Base-by-base conservation (phyloP, 2,888 invertebrate genomes). In the Ennomos fuscantarius region DNA sequence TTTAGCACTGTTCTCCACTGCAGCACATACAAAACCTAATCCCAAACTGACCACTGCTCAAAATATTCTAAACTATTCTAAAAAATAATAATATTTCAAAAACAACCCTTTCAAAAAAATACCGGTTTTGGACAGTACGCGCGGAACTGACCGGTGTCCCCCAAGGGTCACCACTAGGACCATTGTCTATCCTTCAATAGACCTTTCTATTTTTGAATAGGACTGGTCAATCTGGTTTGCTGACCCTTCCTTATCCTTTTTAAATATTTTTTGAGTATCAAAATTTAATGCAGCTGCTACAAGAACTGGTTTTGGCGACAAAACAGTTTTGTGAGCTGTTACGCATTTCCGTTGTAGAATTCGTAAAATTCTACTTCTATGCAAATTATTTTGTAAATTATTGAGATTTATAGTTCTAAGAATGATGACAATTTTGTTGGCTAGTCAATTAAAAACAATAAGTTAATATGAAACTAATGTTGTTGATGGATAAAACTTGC, bases 171-270 rank as follows among this genome's bases (percentile, higher is more conserved):
- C 66, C 70, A 69, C 74, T 84, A 79, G 81, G 68, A 55, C 81
- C 79, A 76, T 75, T 88, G 86, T 87, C 81, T 82, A 81, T 85
- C 81, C 79, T 81, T 82, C 81, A 81, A 84, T 83, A 80, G 82
- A 80, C 87, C 87, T 87, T 24, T 24, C 24, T 5, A 81, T 85
- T 81, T 79, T 81, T 82, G 81, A 81, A 84, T 83, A 80, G 82
- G 80, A 87, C 87, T 87, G 87, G 88, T 87, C 88, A 92, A 89
- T 90, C 91, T 86, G 87, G 89, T 90, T 89, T 66, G 68, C 81
- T 90, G 90, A 90, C 90, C 91, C 91, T 89, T 89, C 80, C 88
- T 87, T 89, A 76, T 79, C 81, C 82, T 84, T 82, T 84, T 74
- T 65, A 62, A 74, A 79, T 74, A 73, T 76, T 80, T 83, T 80